Evolutionary conservation across 30 jellyfish, hydroid and myxozoan genomes (phyloP).

Genomic region (Chrysaora quinquecirrha): DNA sequence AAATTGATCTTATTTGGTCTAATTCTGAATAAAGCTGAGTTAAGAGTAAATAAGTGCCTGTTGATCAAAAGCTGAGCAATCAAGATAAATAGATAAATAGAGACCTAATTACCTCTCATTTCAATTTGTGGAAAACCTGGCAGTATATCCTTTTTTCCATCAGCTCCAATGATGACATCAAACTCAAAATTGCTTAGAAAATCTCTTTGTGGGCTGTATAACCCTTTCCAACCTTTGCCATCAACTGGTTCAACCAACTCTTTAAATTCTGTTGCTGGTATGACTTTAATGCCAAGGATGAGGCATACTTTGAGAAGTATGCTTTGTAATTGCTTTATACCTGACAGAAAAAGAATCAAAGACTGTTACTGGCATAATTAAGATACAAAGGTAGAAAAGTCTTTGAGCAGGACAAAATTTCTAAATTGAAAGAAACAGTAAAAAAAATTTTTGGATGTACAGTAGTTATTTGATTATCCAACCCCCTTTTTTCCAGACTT

Average conservation of each 20-base stretch:
- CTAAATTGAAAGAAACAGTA: too few species aligned
- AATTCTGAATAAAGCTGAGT: too few species aligned
- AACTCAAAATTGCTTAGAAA: constrained; percentile 63
- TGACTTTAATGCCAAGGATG: constrained; percentile 87
- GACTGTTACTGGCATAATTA: background rate
- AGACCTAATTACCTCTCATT: constrained; percentile 95
- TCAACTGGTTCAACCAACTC: constrained; percentile 88
- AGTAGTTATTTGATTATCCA: too few species aligned
- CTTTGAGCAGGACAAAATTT: too few species aligned
- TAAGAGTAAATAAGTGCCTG: too few species aligned
- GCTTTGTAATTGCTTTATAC: constrained; percentile 82
- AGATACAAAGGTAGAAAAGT: too few species aligned
- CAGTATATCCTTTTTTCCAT: constrained; percentile 93
- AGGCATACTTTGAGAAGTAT: constrained; percentile 79
- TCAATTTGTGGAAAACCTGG: constrained; percentile 99
- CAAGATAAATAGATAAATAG: too few species aligned
- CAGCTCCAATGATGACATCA: constrained; percentile 93
- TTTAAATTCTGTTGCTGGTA: constrained; percentile 69
- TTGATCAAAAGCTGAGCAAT: too few species aligned
- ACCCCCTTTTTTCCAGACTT: too few species aligned
- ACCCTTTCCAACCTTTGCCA: constrained; percentile 83
- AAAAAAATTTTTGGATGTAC: too few species aligned
- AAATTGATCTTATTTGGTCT: too few species aligned
- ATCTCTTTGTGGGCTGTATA: constrained; percentile 72
- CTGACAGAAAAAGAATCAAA: constrained; percentile 57